phyloP scores from a whole-genome alignment of 2,113 vertebrate species.

The Excalfactoria chinensis region DNA sequence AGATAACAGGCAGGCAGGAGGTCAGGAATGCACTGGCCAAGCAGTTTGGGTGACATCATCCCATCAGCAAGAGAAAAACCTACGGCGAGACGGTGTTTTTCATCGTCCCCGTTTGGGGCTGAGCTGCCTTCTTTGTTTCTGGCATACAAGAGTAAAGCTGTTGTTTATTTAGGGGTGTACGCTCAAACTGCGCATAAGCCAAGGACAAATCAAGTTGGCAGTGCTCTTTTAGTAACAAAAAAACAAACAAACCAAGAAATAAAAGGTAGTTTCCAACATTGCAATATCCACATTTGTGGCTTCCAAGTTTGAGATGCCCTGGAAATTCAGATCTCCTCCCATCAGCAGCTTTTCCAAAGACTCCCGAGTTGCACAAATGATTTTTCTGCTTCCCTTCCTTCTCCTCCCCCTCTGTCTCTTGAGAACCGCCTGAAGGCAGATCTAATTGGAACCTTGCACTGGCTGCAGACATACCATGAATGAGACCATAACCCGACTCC shows the following conservation, averaged over 20 bases:
- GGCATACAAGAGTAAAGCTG: not conserved
- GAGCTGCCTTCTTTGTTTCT: not conserved
- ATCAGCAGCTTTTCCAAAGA: not conserved
- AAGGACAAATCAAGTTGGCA: not conserved
- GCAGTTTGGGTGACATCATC: not conserved
- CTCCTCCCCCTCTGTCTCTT: slow-evolving; percentile 36
- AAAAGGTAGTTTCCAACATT: not conserved
- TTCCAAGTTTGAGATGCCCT: not conserved
- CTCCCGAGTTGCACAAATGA: not conserved
- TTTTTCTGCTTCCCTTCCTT: not conserved
- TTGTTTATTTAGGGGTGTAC: not conserved
- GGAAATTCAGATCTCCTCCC: not conserved
- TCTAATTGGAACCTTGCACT: slow-evolving; percentile 61
- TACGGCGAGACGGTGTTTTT: not conserved
- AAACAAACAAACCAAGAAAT: not conserved
- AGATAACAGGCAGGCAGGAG: slow-evolving; percentile 13
- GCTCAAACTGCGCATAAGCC: not conserved
- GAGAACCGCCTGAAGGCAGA: slow-evolving; percentile 55
- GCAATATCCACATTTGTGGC: not conserved
- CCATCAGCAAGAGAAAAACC: not conserved
- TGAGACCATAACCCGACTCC: slow-evolving; percentile 58
- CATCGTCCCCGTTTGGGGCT: not conserved
- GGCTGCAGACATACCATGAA: slow-evolving; percentile 19
- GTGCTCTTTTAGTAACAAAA: not conserved
- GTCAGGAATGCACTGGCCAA: not conserved